Percentiles rank a stretch among this genome's conserved stretches.
These are phyloP conservation scores for Enteromius thamalakanensis DNA, from an alignment of 2,797 vertebrate species.

Conservation along the genomic window DNA sequence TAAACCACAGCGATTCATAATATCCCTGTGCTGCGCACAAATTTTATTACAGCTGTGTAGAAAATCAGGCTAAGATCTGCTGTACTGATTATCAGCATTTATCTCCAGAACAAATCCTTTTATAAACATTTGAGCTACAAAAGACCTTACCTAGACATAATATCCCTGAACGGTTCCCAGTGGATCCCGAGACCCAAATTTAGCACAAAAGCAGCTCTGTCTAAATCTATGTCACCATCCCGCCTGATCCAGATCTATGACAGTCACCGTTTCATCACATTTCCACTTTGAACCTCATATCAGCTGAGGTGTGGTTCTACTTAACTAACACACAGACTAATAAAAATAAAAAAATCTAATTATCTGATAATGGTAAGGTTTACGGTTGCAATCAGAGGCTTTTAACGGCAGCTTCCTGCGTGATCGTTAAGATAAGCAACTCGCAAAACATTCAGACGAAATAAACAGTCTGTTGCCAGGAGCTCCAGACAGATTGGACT, in stretches of 20 bases:
- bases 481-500: slow-evolving; percentile 44
- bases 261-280: slow-evolving; percentile 27
- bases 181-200: slow-evolving; percentile 43
- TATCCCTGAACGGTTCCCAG: slow-evolving; percentile 40
- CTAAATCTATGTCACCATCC: slow-evolving; percentile 36
- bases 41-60: not conserved
- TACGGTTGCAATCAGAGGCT: not conserved
- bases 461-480: slow-evolving; percentile 50
- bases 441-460: slow-evolving; percentile 43
- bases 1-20: slow-evolving; percentile 8
- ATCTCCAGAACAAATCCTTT: slow-evolving; percentile 42
- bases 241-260: slow-evolving; percentile 38
- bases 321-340: not conserved
- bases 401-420: slow-evolving; percentile 36
- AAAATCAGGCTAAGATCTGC: slow-evolving; percentile 19
- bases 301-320: slow-evolving; percentile 16
- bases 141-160: slow-evolving; percentile 31
- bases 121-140: slow-evolving; percentile 11
- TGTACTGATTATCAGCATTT: slow-evolving; percentile 31
- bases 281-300: slow-evolving; percentile 22
- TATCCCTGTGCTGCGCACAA: not conserved
- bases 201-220: slow-evolving; percentile 50
- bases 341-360: slow-evolving; percentile 5
- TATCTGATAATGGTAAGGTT: slow-evolving; percentile 13
- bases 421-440: slow-evolving; percentile 51